These are phyloP conservation scores for Aplocera efformata DNA, from an alignment of 2,888 invertebrate genomes.

Conservation along the genomic window DNA sequence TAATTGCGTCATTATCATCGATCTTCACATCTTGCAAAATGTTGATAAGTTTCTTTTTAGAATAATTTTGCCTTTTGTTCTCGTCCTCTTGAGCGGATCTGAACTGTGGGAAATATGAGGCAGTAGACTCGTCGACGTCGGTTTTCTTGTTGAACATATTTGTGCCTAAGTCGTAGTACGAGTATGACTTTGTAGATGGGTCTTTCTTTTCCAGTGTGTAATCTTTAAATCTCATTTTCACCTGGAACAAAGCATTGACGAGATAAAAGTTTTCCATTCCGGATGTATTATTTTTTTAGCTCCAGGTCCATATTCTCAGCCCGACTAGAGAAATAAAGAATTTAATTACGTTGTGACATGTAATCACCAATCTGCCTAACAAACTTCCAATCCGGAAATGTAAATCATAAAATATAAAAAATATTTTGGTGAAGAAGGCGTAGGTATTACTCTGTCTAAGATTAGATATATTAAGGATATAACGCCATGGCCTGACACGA, in stretches of 20 bases:
- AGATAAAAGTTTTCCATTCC: too few relatives aligned
- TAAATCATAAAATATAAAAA: too few relatives aligned
- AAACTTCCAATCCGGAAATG: too few relatives aligned
- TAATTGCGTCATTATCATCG: slow-evolving; percentile 43
- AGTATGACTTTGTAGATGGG: slow-evolving; percentile 8
- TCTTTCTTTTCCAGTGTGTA: slow-evolving; percentile 26
- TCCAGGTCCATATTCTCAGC: too few relatives aligned
- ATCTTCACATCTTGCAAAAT: slow-evolving; percentile 61
- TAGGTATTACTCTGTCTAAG: too few relatives aligned
- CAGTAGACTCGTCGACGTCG: slow-evolving; percentile 23
- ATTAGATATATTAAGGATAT: too few relatives aligned
- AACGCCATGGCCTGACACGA: too few relatives aligned
- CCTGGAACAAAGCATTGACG: slow-evolving; percentile 30
- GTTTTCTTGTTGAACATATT: slow-evolving; percentile 25
- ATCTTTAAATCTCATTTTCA: slow-evolving; percentile 42
- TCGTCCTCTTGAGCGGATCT: slow-evolving; percentile 9
- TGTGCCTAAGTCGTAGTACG: slow-evolving; percentile 18
- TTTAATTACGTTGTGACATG: too few relatives aligned
- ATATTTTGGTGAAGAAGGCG: too few relatives aligned
- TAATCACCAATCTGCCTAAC: too few relatives aligned
- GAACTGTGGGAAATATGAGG: slow-evolving; percentile 42
- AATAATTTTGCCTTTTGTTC: slow-evolving; percentile 38
- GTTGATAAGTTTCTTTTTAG: slow-evolving; percentile 60
- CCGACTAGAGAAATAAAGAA: too few relatives aligned
- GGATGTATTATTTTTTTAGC: too few relatives aligned